Percentiles rank a stretch among this genome's conserved stretches.
Conservation (phyloP, 2,888 invertebrate genomes). For the Phania funesta region DNA sequence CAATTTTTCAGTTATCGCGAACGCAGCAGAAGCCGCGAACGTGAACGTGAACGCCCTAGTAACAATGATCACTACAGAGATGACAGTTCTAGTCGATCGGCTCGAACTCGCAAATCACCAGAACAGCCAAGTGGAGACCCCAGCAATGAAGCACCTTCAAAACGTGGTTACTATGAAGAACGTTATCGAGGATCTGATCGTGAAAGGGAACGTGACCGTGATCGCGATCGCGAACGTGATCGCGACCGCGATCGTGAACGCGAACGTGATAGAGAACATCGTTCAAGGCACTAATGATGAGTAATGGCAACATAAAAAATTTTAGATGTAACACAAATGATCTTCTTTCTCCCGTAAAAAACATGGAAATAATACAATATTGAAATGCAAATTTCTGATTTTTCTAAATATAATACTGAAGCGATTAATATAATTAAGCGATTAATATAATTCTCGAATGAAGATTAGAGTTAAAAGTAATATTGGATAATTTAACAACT, state of each 20-base stretch:
- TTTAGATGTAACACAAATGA: conserved; percentile 62
- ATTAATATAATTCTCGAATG: not conserved
- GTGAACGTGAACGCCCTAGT: conserved; percentile 79
- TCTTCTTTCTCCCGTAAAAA: conserved; percentile 20
- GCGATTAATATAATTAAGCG: conserved; percentile 13
- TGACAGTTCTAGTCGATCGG: conserved; percentile 80
- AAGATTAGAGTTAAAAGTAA: conserved; percentile 15
- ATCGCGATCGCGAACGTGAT: conserved; percentile 84
- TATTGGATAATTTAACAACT: conserved; percentile 15
- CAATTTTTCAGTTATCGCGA: conserved; percentile 61
- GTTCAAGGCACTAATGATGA: conserved; percentile 84
- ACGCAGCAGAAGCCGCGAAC: conserved; percentile 91
- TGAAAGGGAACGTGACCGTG: conserved; percentile 85
- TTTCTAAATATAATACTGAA: conserved; percentile 13
- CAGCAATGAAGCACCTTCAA: conserved; percentile 79
- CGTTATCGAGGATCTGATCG: conserved; percentile 87
- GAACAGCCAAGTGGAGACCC: conserved; percentile 80
- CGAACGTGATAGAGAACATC: conserved; percentile 86
- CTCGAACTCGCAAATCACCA: conserved; percentile 82
- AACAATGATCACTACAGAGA: conserved; percentile 79
- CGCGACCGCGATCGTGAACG: conserved; percentile 85
- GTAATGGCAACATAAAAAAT: conserved; percentile 55
- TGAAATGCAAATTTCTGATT: conserved; percentile 27
- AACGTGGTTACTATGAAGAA: conserved; percentile 89
- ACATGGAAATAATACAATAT: conserved; percentile 19